Evolutionary conservation across 1,140 invertebrate genomes (phyloP).

Genomic region (Antheraea pernyi): DNA sequence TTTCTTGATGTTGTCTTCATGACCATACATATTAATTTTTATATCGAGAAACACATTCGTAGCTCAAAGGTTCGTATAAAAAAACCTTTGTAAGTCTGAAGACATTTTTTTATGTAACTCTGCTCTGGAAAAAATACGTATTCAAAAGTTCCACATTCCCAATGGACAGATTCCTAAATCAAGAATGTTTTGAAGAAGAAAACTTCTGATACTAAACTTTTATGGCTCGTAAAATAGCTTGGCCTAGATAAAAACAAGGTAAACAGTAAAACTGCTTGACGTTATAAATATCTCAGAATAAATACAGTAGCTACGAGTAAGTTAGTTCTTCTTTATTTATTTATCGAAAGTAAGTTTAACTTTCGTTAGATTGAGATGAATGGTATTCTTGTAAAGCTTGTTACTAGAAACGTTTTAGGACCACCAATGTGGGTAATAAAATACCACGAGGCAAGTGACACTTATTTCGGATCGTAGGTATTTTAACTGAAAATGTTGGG

Average conservation of each 20-base stretch:
- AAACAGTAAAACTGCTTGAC: constrained; percentile 1
- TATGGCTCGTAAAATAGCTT: neutral
- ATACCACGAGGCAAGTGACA: neutral
- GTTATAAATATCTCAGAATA: neutral
- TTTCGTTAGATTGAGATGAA: neutral
- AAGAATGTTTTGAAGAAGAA: neutral
- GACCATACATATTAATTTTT: too few relatives aligned
- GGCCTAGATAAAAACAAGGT: neutral
- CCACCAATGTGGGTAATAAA: neutral
- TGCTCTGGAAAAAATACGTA: neutral
- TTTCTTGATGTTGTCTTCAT: too few relatives aligned
- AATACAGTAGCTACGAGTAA: neutral
- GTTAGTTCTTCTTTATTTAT: neutral
- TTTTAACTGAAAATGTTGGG: too few relatives aligned
- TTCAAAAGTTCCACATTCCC: neutral
- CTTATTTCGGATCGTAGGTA: too few relatives aligned
- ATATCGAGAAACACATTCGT: too few relatives aligned
- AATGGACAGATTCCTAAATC: neutral
- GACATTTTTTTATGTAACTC: neutral
- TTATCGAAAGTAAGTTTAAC: neutral
- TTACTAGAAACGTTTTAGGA: neutral
- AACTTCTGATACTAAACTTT: neutral
- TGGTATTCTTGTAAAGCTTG: neutral
- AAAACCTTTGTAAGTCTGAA: neutral
- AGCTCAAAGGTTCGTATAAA: neutral